Base-by-base conservation (phyloP, 2,888 invertebrate species). In the Parascotia fuliginaria region DNA sequence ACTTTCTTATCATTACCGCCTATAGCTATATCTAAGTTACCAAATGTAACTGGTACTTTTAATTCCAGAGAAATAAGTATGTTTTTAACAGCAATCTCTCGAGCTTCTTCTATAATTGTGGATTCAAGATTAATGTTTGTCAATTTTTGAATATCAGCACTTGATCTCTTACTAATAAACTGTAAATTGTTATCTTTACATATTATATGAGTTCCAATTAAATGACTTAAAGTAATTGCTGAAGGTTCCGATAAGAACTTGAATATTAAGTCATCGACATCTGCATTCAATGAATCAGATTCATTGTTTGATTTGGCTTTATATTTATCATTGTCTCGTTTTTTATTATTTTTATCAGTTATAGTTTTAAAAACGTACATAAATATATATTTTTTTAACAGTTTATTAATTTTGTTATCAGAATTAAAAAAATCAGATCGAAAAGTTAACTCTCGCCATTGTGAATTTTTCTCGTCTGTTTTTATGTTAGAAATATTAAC, bases 21-120 rank as follows among this genome's bases (percentile, higher is more conserved):
- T 12, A 48, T 48, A 15, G 31, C n/a, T 14, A 48, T 14, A 31
- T 66, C 62, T n/a, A 16, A 33, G 16, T 65, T 66, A 3, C 65
- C 65, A 13, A 66, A 65, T 1, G 44, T 9, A 11, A 27, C 5
- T 0, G 62, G 65, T 0, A 65, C 53, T 43, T 52, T 62, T 3
- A 60, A 40, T 9, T 24, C 0, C 3, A 13, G 4, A 5, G 9
- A 9, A 1, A n/a, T 4, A 16, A 48, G 12, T 6, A 37, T 13
- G 3, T 32, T 1, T 16, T 27, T 42, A 15, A 24, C 48, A 0
- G 15, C 32, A 1, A 14, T 31, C 9, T 14, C 9, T 12, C 15
- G 3, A n/a, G 38, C 22, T 24, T 44, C 15, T 3, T 38, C 24
- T 16, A 44, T 14, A 12, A 9, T 14, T 19, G 5, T 19, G 24